Conservation (phyloP, 2,113 vertebrate species). For the Eulemur macaco region DNA sequence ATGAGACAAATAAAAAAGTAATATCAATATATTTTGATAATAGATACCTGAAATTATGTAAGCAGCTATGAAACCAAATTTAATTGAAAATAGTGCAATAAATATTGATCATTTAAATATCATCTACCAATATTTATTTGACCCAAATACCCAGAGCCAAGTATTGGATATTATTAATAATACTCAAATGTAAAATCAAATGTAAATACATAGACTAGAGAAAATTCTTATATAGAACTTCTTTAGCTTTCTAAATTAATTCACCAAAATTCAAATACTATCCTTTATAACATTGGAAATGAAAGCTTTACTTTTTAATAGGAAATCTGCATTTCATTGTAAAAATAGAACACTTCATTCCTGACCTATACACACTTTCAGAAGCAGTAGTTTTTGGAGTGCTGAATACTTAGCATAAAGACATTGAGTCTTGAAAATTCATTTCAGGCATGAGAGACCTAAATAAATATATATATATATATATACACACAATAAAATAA, state of each 20-base stretch:
- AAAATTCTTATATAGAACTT: slow-evolving; percentile 47
- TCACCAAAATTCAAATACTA: slow-evolving; percentile 51
- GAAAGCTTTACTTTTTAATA: slow-evolving; percentile 65
- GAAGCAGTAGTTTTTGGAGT: slow-evolving; percentile 55
- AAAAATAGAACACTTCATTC: slow-evolving; percentile 60
- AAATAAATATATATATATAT: background rate
- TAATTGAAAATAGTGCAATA: slow-evolving; percentile 25
- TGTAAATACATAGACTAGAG: slow-evolving; percentile 47
- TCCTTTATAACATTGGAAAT: slow-evolving; percentile 53
- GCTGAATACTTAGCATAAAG: slow-evolving; percentile 63
- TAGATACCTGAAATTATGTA: background rate
- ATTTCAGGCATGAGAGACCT: slow-evolving; percentile 62
- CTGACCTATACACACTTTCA: slow-evolving; percentile 40
- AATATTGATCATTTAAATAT: slow-evolving; percentile 35
- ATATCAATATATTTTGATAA: background rate
- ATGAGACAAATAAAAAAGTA: slow-evolving; percentile 4
- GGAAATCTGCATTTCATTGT: slow-evolving; percentile 59
- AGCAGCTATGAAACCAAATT: background rate
- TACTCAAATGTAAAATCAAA: slow-evolving; percentile 53
- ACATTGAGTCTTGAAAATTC: slow-evolving; percentile 59
- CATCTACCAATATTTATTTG: slow-evolving; percentile 31
- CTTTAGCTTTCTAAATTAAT: slow-evolving; percentile 59
- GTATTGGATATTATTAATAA: slow-evolving; percentile 8
- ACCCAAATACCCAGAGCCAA: background rate
- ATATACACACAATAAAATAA: slow-evolving; percentile 5